Base-by-base conservation (phyloP, 2,113 vertebrate species). In the Platichthys stellatus region DNA sequence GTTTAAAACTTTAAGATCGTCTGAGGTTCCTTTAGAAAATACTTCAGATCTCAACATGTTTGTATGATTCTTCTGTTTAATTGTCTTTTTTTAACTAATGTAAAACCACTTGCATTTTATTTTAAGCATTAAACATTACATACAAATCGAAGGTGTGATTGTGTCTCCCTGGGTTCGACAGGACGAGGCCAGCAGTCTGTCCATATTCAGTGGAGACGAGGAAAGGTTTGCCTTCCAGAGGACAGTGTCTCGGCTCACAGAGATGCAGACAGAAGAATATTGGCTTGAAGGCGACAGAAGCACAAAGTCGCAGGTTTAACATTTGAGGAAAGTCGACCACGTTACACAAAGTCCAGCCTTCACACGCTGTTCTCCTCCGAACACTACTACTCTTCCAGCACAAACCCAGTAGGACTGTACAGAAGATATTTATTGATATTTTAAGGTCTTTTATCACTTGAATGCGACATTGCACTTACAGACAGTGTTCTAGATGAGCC, bases 221-320 rank as follows among this genome's bases (percentile, higher is more conserved):
- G 98, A 99, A 72, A 61, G 93, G 73, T 99, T 99, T 86, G 97
- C 98, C 54, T 99, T 97, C 93, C 96, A 98, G 78, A 96, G 98
- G 62, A 99, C 98, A 0, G 18, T 97, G 28, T 99, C 98, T 18
- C 96, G 98, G 0, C 97, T 99, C 62, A 98, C 96, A 0, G 97
- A 99, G 94, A 99, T 99, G 98, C 98, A 99, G 78, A 97, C 96
- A 0, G 97, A 97, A 28, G 95, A 97, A 66, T 99, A 99, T 82
- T 99, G 98, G 98, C 77, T 93, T 6, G 96, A 96, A 72, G 97
- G 97, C 4, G 97, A 97, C 89, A 92, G 97, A 87, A 96, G 93
- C 86, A 73, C 3, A 0, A 91, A 86, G 58, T 26, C 72, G 1
- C 49, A 85, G 21, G 26, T 24, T 40, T 76, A 67, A 76, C 76